These are phyloP conservation scores for Zenarchopterus dispar DNA, from an alignment of 2,797 vertebrate genomes.

Conservation along the genomic window DNA sequence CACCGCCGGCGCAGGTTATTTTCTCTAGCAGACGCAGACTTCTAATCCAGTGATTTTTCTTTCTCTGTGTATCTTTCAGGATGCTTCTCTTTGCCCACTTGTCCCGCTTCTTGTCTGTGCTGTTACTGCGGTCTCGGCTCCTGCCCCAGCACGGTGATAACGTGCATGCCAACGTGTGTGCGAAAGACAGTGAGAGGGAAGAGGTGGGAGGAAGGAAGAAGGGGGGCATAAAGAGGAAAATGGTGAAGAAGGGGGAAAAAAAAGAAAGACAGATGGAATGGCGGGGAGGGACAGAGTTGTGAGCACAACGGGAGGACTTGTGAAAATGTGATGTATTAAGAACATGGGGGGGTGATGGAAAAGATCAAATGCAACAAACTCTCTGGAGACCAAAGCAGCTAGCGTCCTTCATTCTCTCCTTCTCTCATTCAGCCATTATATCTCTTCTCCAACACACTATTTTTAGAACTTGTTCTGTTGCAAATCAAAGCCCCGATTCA, in stretches of 20 bases:
- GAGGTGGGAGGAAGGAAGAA: conserved; percentile 11
- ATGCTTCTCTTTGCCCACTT: conserved; percentile 43
- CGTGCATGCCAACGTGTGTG: conserved; percentile 48
- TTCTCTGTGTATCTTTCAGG: conserved; percentile 19
- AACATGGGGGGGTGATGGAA: conserved; percentile 32
- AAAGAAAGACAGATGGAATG: conserved; percentile 56
- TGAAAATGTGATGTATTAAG: conserved; percentile 47
- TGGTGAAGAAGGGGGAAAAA: conserved; percentile 34
- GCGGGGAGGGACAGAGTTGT: conserved; percentile 41
- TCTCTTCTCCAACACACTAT: conserved; percentile 66
- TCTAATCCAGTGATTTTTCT: conserved; percentile 56
- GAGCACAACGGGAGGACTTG: conserved; percentile 44
- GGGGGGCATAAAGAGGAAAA: conserved; percentile 33
- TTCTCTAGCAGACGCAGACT: conserved; percentile 35
- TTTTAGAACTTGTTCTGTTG: conserved; percentile 77
- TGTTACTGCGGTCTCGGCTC: conserved; percentile 54
- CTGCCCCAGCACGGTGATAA: conserved; percentile 48
- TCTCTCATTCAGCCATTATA: conserved; percentile 16
- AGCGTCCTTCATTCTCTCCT: conserved; percentile 42
- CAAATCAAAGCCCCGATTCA: conserved; percentile 78
- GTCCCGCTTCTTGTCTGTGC: conserved; percentile 49
- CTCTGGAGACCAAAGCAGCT: conserved; percentile 57
- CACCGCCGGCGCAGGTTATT: conserved; percentile 28
- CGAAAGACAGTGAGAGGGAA: conserved; percentile 38
- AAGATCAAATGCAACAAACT: conserved; percentile 60